A percentile compares a stretch with the other conserved stretches of the same genome.
Conservation (phyloP, 64 coral and sea anemone genomes). For the Actinia equina region DNA sequence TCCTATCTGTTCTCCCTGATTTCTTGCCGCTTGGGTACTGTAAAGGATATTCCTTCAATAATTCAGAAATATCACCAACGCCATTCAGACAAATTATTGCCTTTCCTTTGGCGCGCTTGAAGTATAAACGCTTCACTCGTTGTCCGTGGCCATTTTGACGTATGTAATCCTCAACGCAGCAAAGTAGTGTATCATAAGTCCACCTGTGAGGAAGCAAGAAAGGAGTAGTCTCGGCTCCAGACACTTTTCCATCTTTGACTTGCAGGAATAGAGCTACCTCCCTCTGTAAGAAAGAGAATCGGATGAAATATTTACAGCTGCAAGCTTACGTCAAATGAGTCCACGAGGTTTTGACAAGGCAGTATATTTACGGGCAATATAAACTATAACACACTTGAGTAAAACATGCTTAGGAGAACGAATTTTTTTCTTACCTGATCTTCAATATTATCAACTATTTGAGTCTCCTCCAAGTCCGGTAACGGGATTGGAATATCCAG, state of each 20-base stretch:
- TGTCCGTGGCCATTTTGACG: not conserved
- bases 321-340: not conserved
- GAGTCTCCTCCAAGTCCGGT: conserved; percentile 27
- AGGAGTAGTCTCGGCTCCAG: conserved; percentile 3
- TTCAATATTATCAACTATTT: conserved; percentile 15
- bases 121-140: conserved; percentile 3
- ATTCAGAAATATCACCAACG: not conserved
- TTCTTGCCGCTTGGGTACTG: not conserved
- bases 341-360: not conserved
- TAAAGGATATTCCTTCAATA: not conserved
- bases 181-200: not conserved
- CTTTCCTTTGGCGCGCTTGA: conserved; percentile 9
- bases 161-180: conserved; percentile 21
- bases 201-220: not conserved
- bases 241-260: conserved; percentile 16
- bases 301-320: not conserved
- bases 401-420: not conserved
- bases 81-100: conserved; percentile 5
- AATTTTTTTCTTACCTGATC: not conserved
- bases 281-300: not conserved
- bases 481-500: not conserved
- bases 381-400: not conserved
- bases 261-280: conserved; percentile 28
- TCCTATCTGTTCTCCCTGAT: not conserved
- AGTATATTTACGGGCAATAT: not conserved